Base-by-base conservation (phyloP, 2,797 vertebrate genomes). In the Sebastes cheni region DNA sequence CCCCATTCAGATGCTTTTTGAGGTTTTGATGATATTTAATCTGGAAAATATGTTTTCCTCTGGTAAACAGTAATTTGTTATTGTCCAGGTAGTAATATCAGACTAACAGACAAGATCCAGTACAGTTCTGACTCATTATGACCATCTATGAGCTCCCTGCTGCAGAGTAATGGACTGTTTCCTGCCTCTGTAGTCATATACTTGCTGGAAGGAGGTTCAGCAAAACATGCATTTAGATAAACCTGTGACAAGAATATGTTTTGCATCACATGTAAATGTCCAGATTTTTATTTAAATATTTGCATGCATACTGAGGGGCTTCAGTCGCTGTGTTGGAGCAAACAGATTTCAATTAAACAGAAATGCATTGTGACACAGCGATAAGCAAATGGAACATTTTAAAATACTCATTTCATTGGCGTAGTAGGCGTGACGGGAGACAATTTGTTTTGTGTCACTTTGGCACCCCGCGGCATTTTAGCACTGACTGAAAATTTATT, bases 351-450 rank as follows among this genome's bases (percentile, higher is more conserved):
- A 71, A 72, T 80, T 27, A 71, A 77, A 82, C 50, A 76, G 34
- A 86, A 82, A 81, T 61, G 52, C 68, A 69, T 84, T 79, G 42
- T 69, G 42, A 39, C 70, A 23, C 67, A 68, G 75, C 12, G 69
- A 84, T 46, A 39, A 60, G 60, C 58, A 75, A 75, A 77, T 82
- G 56, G 69, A 89, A 86, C 73, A 72, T 82, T 84, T 80, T 20
- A 8, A 25, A 88, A 83, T 32, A 75, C 52, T 87, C 2, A 89
- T 91, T 89, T 88, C 74, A 79, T 72, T 82, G 72, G 59, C 52
- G 86, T 77, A 70, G 64, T 72, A 60, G 65, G 78, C 81, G 69
- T 79, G 67, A 85, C 42, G 8, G 62, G 36, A 72, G 79, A 64
- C 79, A 72, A 79, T 86, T 59, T 55, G 58, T 89, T 91, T 88